Conservation (phyloP, 2,888 invertebrate species). For the Callosobruchus maculatus region DNA sequence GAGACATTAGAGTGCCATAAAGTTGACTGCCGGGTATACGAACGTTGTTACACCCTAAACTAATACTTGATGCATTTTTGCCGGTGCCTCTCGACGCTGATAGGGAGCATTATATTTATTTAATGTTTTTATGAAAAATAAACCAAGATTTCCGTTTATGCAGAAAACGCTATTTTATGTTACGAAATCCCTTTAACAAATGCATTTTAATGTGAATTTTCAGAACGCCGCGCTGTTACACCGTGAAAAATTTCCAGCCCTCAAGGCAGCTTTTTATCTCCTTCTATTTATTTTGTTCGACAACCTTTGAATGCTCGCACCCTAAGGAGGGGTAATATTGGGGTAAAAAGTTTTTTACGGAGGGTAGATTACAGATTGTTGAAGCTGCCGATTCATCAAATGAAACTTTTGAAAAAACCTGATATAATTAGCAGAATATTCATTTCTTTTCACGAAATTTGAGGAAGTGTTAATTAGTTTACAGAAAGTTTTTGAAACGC, state of each 20-base stretch:
- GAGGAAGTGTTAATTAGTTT: not conserved
- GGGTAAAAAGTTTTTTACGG: not conserved
- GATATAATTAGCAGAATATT: not conserved
- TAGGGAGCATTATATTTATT: too few species aligned
- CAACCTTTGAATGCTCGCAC: not conserved
- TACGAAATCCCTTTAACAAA: too few species aligned
- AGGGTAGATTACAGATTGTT: not conserved
- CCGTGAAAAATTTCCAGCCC: not conserved
- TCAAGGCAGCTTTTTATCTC: not conserved
- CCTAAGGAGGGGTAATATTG: not conserved
- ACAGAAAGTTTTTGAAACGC: not conserved
- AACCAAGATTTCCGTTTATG: too few species aligned
- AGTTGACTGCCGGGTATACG: too few species aligned
- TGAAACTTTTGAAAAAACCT: not conserved
- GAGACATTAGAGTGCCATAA: too few species aligned
- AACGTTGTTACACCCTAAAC: too few species aligned
- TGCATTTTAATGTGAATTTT: not conserved
- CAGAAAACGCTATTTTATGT: too few species aligned
- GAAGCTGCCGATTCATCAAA: not conserved
- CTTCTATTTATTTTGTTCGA: not conserved
- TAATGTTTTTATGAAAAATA: too few species aligned
- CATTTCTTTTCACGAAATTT: not conserved
- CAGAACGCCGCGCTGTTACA: not conserved
- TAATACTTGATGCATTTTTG: too few species aligned
- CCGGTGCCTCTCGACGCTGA: too few species aligned